Conservation (phyloP, 2,113 vertebrate genomes). For the Microcebus ravelobensis region DNA sequence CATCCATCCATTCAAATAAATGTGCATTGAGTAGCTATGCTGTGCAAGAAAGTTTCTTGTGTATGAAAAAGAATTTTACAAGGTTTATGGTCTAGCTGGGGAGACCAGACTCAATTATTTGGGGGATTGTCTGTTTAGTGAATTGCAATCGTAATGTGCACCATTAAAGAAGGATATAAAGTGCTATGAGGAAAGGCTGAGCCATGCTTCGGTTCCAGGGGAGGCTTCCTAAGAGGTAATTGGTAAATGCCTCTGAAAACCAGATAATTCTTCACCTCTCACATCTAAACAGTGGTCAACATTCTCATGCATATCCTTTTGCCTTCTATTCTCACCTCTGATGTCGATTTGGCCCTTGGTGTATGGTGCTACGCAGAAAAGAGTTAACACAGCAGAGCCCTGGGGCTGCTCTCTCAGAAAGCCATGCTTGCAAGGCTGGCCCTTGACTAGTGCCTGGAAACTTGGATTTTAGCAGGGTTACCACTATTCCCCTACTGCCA, state of each 20-base stretch:
- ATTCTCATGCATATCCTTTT: neutral
- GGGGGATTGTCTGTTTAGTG: neutral
- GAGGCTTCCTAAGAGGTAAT: neutral
- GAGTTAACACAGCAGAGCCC: neutral
- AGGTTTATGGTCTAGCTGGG: neutral
- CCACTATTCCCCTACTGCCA: neutral
- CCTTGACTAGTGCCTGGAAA: neutral
- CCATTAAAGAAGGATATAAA: neutral
- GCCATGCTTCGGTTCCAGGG: neutral
- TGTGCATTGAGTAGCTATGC: neutral
- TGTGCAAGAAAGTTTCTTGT: neutral
- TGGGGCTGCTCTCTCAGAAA: neutral
- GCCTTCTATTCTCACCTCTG: neutral
- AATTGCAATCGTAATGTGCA: neutral
- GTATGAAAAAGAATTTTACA: neutral
- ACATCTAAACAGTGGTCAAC: neutral
- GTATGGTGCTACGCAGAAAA: accelerated
- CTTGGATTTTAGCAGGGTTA: too few relatives aligned
- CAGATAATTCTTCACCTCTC: neutral
- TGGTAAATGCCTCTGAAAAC: neutral
- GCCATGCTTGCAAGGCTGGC: neutral
- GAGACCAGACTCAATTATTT: neutral
- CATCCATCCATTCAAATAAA: neutral
- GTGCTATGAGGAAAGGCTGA: neutral
- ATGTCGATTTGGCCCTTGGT: neutral